Base-by-base conservation (phyloP, 2,113 vertebrate genomes). In the Serinus canaria region DNA sequence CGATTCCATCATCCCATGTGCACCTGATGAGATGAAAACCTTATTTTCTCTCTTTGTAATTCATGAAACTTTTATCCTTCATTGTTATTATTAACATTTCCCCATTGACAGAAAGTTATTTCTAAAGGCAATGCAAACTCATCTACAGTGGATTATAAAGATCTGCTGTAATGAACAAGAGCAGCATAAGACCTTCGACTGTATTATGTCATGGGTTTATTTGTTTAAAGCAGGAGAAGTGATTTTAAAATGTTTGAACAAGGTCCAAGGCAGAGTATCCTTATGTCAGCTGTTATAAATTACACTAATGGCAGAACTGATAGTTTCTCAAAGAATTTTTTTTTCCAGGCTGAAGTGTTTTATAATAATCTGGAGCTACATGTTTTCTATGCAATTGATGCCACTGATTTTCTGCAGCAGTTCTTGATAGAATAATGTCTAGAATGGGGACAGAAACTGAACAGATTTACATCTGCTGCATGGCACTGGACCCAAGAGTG, bases 171-270 rank as follows among this genome's bases (percentile, higher is more conserved):
- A 62, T 53, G 49, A 89, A 75, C 39, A 87, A 76, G 79, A 82
- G 31, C 17, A 84, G n/a, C 58, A 67, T 17, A 78, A 90, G 64
- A 81, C 44, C 47, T 95, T 81, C 67, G 58, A 76, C 52, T 81
- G 13, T 46, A 55, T 70, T 87, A 77, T 60, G 62, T 59, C 52
- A 35, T 58, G 4, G 11, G 27, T 77, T 95, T 89, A 72, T 94
- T 95, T 94, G 22, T 92, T 79, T 91, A 89, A 80, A 43, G 23
- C 39, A 93, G 50, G 27, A 70, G 31, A 94, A 94, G 49, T 69
- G 55, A 76, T 92, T 91, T 95, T 78, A 94, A 96, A 91, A 87
- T 91, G 52, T 95, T 96, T 95, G 80, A 90, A 74, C 28, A 86
- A 90, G 30, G 44, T 95, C 64, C 86, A 70, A 5, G 14, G 27